Base-by-base conservation (phyloP, 2,888 invertebrate species). In the Globia sparganii region DNA sequence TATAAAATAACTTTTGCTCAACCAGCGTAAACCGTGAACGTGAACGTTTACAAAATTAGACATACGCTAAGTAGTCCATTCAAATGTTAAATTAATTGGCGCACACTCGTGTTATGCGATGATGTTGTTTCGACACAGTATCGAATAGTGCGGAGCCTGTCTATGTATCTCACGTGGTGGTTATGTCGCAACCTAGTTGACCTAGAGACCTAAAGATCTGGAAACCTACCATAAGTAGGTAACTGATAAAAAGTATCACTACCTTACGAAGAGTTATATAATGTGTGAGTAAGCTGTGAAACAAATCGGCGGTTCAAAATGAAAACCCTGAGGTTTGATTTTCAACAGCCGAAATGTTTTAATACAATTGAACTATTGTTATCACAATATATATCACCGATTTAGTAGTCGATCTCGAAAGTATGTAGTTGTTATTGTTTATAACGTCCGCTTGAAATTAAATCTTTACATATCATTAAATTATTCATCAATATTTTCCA, bases 121-220 rank as follows among this genome's bases (percentile, higher is more conserved):
- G 78, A 75, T 73, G 59, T 64, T 71, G 76, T 90, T 89, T 86
- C 89, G 79, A 81, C 88, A 89, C 72, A 74, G 70, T 82, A 83
- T 83, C 75, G 81, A 83, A 81, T 77, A 64, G 84, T 76, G 75
- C 77, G 82, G 76, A 87, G 86, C 84, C 86, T 87, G 88, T 87
- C 87, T 87, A 89, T 87, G 84, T 83, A 70, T 88, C 84, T 87
- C 88, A 88, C 81, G 85, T 88, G 85, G 83, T 75, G 78, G 80
- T 61, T 65, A 58, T 89, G 83, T 78, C 83, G 88, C 87, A 89
- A 90, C 83, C 53, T 61, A 62, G 28, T 58, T 89, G 89, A 89
- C 89, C 89, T 82, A 90, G 82, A 89, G 89, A 89, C 89, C 89
- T 87, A 88, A 88, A 89, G 84, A 86, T 87, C 87, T 88, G 84